Evolutionary conservation across 2,113 vertebrate species (phyloP), one percentile per base, ranked within the genome.

Genomic region (Cynopterus brachyotis): DNA sequence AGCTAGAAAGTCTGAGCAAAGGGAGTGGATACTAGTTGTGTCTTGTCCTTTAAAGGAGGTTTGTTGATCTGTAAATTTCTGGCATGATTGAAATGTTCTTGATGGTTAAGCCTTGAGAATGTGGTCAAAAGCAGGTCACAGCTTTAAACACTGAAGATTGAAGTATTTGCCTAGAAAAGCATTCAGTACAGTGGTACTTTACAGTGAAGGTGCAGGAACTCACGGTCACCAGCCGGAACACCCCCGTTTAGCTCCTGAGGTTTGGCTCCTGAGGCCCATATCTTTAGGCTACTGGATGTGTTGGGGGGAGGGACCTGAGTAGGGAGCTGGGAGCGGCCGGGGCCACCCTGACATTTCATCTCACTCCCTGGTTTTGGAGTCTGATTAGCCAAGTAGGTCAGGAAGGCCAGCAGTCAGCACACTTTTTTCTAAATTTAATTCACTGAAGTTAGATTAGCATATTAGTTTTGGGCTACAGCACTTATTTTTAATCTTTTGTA

Each of bases 11-110:
- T 50, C 90, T 73, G 82, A 92, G 93, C 97, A 59, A 96, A 94
- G 32, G 66, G 55, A 98, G 86, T 90, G 91, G 57, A 83, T 95
- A 94, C 97, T 97, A 97, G 97, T 96, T 81, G 94, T 97, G 89
- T 94, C 95, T 97, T 95, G 93, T 94, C 73, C 40, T 96, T 70
- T 94, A 97, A 95, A 95, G 67, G 86, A 82, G 22, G 19, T 84
- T 30, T 96, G 87, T 87, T 96, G 79, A 32, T 95, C 66, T 76
- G 73, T n/a, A 50, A 64, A 3, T 95, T 82, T 91, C 85, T 95
- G 72, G 85, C 45, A 26, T 96, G 37, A 67, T 59, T 91, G 73
- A 70, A 79, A 93, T 95, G 69, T 86, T 96, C 35, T 73, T 79
- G 30, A 67, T 80, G 82, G 82, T 95, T 4, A 78, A 73, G 1